phyloP scores from a whole-genome alignment of 2,888 invertebrate genomes.

The Parochlus steinenii region DNA sequence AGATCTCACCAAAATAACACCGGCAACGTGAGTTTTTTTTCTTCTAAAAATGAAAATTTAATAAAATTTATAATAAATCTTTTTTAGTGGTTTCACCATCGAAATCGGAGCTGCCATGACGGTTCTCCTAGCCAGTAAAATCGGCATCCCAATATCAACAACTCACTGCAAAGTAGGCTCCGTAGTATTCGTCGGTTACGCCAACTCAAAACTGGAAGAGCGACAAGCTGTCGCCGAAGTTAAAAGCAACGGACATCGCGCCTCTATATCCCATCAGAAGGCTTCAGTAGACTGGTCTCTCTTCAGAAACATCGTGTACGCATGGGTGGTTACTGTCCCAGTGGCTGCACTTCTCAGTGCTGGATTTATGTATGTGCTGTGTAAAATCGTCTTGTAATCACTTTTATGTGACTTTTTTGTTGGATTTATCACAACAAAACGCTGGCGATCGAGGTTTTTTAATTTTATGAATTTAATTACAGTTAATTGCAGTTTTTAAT shows the following conservation, averaged over 20 bases:
- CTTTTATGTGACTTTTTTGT: too few relatives aligned
- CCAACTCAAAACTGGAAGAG: background rate
- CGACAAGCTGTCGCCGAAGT: constrained; percentile 18
- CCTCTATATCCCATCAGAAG: too few relatives aligned
- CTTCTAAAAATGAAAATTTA: background rate
- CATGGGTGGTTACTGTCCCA: constrained; percentile 87
- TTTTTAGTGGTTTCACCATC: constrained; percentile 65
- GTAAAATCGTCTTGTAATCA: too few relatives aligned
- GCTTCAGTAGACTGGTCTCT: constrained; percentile 20
- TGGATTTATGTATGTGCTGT: constrained; percentile 58
- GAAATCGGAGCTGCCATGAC: constrained; percentile 87
- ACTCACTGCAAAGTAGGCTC: constrained; percentile 94
- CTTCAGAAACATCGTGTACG: constrained; percentile 70
- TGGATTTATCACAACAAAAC: too few relatives aligned
- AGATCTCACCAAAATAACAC: constrained; percentile 81
- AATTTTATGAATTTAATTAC: too few relatives aligned
- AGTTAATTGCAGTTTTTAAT: too few relatives aligned
- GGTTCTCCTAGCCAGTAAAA: constrained; percentile 78
- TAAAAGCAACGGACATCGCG: too few relatives aligned
- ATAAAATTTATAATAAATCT: constrained; percentile 13
- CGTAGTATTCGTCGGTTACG: constrained; percentile 70
- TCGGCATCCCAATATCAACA: constrained; percentile 81
- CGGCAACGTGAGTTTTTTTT: constrained; percentile 52
- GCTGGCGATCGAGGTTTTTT: too few relatives aligned
- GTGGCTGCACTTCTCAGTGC: constrained; percentile 63